A percentile compares a stretch with the other conserved stretches of the same genome.
These are phyloP conservation scores for Porites rus DNA, from an alignment of 92 coral and sea anemone genomes.

Conservation along the genomic window DNA sequence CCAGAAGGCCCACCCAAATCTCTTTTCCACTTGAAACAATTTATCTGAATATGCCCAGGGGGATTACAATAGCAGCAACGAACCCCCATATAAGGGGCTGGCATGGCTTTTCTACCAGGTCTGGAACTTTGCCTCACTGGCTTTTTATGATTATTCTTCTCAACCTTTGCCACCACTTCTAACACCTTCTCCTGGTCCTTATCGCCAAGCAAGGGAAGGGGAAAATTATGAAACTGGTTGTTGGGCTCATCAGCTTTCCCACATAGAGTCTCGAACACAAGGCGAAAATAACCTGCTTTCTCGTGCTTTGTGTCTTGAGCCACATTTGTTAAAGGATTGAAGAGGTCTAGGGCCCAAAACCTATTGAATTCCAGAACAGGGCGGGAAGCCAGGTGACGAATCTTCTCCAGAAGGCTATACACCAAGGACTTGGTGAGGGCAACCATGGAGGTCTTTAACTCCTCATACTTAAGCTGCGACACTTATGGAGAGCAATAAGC, in stretches of 20 bases:
- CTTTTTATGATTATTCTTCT: constrained; percentile 37
- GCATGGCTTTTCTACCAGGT: constrained; percentile 6
- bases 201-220: constrained; percentile 57
- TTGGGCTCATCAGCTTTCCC: constrained; percentile 44
- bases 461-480: constrained; percentile 10
- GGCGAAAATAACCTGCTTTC: constrained; percentile 46
- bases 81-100: constrained; percentile 3
- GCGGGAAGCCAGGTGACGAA: constrained; percentile 46
- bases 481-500: neutral
- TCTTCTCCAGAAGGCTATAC: constrained; percentile 40
- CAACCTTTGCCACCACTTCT: constrained; percentile 44
- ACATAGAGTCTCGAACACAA: constrained; percentile 47
- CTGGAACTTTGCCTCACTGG: neutral
- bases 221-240: constrained; percentile 39
- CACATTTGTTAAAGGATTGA: constrained; percentile 27
- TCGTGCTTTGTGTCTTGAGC: constrained; percentile 49
- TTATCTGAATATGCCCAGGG: constrained; percentile 31
- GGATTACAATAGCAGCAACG: constrained; percentile 47
- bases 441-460: neutral
- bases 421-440: constrained; percentile 31
- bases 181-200: constrained; percentile 59
- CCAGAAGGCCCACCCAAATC: constrained; percentile 29
- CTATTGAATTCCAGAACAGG: constrained; percentile 37
- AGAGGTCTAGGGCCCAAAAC: constrained; percentile 46
- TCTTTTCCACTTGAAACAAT: constrained; percentile 42